Base-by-base conservation (phyloP, 2,888 invertebrate genomes). In the Atethmia centrago region DNA sequence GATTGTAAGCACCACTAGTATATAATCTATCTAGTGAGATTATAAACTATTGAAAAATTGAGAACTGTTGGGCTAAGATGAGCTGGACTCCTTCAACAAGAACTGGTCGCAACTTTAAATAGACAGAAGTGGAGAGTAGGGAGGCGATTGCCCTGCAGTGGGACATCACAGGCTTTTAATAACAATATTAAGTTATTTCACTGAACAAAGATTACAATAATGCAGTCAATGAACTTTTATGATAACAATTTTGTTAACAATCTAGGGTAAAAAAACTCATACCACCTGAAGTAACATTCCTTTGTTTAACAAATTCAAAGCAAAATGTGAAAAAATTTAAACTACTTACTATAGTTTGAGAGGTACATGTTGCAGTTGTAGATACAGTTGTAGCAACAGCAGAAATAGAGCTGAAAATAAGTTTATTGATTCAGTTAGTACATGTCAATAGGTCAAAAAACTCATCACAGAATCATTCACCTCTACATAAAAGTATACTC, bases 291-390 rank as follows among this genome's bases (percentile, higher is more conserved):
- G 61, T 47, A 56, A 77, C 42, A 77, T 62, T 71, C 63, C 61
- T 80, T 77, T 84, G 77, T 80, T 76, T 53, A 45, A 58, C 12
- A 61, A 51, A 67, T 58, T 59, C 49, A 70, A 77, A 72, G 67
- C 28, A 69, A 74, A 71, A 59, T 78, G 47, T 62, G 25, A 67
- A 75, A 69, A 64, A 71, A 74, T 77, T 62, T 68, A 64, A 64
- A 70, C 63, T 71, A 93, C 95, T 95, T 90, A 96, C 96, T 91
- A 91, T 92, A 89, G 94, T 94, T 90, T 96, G 96, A 85, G 95
- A 93, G 81, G 94, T 93, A 91, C 96, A 96, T 96, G 94, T 94
- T 94, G 95, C 92, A 87, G 95, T 92, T 87, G 94, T 93, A 91
- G 95, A 92, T 87, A 94, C 93, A 92, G 94, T 91, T 88, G 95